These are phyloP conservation scores for Apodemia zela DNA, from an alignment of 2,888 invertebrate species.

Conservation along the genomic window DNA sequence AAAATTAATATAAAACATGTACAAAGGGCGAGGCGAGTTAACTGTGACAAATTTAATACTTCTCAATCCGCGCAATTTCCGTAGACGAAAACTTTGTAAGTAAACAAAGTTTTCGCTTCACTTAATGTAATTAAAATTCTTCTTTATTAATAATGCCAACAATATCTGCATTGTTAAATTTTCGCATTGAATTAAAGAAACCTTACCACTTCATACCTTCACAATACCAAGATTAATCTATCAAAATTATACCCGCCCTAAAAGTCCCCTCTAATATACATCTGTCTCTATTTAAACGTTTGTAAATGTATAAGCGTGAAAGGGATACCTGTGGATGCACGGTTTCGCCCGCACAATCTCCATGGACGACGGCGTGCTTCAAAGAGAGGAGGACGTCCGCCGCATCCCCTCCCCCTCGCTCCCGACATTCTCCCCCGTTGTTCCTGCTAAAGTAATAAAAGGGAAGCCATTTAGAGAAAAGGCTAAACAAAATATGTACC, in stretches of 20 bases:
- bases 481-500: neutral
- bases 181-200: neutral
- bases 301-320: constrained; percentile 35
- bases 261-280: neutral
- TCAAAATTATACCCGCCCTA: neutral
- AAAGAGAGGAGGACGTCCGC: constrained; percentile 93
- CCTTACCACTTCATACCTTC: constrained; percentile 27
- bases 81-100: no score
- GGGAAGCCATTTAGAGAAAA: constrained; percentile 23
- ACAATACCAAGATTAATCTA: constrained; percentile 29
- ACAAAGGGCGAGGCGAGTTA: no score
- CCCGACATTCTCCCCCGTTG: constrained; percentile 76
- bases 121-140: no score
- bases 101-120: no score
- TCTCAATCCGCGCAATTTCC: no score
- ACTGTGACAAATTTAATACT: no score
- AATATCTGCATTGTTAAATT: constrained; percentile 3
- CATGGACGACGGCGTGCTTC: constrained; percentile 93
- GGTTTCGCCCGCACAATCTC: constrained; percentile 78
- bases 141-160: neutral
- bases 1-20: no score
- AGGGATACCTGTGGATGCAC: constrained; percentile 77
- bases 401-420: constrained; percentile 83
- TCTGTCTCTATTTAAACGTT: neutral
- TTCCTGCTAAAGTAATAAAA: constrained; percentile 49